Percentiles rank a stretch among this genome's conserved stretches.
These are phyloP conservation scores for Drosophila repleta DNA, from an alignment of 1,140 invertebrate species.

Conservation along the genomic window DNA sequence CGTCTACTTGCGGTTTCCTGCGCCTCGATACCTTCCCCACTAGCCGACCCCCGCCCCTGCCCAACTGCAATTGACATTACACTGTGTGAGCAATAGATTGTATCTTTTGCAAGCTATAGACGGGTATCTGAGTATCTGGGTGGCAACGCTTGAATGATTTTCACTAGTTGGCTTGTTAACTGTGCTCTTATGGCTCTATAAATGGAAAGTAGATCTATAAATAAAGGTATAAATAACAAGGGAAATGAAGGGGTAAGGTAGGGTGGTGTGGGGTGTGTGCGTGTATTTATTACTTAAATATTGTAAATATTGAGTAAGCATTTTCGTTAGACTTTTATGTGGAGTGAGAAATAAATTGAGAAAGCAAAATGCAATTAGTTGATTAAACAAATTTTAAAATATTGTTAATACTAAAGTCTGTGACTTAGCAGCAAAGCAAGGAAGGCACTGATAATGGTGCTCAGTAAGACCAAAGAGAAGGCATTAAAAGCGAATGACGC, in stretches of 20 bases:
- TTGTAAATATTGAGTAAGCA: neutral
- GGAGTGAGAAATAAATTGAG: no score
- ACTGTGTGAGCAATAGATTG: slow-evolving; percentile 35
- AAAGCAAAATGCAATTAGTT: no score
- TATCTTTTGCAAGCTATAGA: slow-evolving; percentile 43
- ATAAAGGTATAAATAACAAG: neutral
- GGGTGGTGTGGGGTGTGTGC: neutral
- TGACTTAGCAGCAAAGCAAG: no score
- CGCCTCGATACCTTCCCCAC: neutral
- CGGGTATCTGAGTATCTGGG: slow-evolving; percentile 10
- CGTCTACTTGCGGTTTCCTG: slow-evolving; percentile 40
- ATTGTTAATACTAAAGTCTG: no score
- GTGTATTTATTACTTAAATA: neutral
- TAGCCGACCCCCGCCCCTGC: no score
- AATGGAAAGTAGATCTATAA: slow-evolving; percentile 6
- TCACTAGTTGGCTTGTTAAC: slow-evolving; percentile 38
- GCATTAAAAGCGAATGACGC: no score
- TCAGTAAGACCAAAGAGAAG: no score
- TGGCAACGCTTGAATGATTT: slow-evolving; percentile 43
- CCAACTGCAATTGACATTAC: slow-evolving; percentile 37
- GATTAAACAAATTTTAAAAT: no score
- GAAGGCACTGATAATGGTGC: no score
- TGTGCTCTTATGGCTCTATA: slow-evolving; percentile 36
- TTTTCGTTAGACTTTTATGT: neutral
- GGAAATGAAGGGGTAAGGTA: neutral